Evolutionary conservation across 2,888 invertebrate genomes (phyloP), one percentile per base, ranked within the genome.

Genomic region (Andrena camellia): DNA sequence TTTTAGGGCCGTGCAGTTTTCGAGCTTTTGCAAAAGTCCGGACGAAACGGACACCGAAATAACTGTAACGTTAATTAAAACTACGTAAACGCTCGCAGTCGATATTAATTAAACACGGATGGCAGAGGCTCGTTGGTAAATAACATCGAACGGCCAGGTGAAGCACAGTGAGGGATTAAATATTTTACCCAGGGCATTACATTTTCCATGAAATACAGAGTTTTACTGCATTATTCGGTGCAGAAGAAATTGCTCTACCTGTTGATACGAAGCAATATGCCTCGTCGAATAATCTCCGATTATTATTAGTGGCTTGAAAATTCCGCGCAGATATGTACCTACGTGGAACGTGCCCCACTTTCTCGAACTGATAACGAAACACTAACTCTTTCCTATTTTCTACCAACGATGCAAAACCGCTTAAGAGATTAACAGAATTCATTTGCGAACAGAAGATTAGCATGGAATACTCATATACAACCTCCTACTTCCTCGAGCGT

Each of bases 101-200:
- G 17, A 52, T 68, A 68, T 68, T 68, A 54, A 68, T 68, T 54
- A 54, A 52, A 54, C 68, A 5, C 20, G 20, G 20, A 20, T 52
- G 52, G 20, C 52, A 20, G 20, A 20, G 2, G 8, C 20, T 7
- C 20, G 52, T 52, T 54, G 23, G n/a, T 8, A 20, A n/a, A 52
- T 52, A 52, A 42, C 42, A 17, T 42, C 42, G 42, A 42, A 13
- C 13, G 4, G 1, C 42, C 42, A 13, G 42, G 13, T 20, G n/a
- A 20, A 20, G 17, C 20, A 20, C 20, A 52, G 20, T 8, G 6
- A 20, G n/a, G 20, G n/a, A 52, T 20, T 52, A 52, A 52, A 52
- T 52, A 20, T 52, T 52, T 52, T 7, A 52, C 8, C 20, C 0
- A 8, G 52, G 52, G 8, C 2, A 20, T 20, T 52, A 52, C 6